phyloP scores from a whole-genome alignment of 2,888 invertebrate species.

The Oscheius sp. region DNA sequence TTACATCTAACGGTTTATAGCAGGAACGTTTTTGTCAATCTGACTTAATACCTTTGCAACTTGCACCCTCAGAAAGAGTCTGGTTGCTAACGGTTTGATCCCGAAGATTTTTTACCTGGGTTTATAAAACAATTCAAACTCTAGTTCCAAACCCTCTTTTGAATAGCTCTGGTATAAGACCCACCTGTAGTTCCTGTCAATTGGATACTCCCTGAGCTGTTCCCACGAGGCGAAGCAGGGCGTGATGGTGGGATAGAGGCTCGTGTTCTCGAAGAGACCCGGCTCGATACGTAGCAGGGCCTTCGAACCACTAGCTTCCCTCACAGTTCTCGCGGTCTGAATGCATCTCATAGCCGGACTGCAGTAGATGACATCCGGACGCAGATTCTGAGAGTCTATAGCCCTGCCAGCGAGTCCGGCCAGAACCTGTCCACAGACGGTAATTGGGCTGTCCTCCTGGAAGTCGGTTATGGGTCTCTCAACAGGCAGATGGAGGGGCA shows the following conservation, averaged over 20 bases:
- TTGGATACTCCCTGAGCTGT: constrained; percentile 44
- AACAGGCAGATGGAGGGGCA: constrained; percentile 51
- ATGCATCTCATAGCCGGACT: constrained; percentile 66
- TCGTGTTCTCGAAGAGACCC: constrained; percentile 62
- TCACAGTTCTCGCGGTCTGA: constrained; percentile 59
- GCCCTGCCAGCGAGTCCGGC: constrained; percentile 62
- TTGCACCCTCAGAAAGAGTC: too few relatives aligned
- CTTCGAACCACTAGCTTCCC: constrained; percentile 40
- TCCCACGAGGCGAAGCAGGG: constrained; percentile 43
- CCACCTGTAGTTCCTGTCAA: constrained; percentile 47
- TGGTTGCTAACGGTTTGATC: too few relatives aligned
- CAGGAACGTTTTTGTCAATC: too few relatives aligned
- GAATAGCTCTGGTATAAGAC: too few relatives aligned
- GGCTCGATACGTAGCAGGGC: constrained; percentile 57
- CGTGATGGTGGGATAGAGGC: constrained; percentile 46
- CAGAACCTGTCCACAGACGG: constrained; percentile 54
- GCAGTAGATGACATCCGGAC: constrained; percentile 63
- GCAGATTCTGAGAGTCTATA: constrained; percentile 41
- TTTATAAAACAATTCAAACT: too few relatives aligned
- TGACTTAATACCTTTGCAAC: too few relatives aligned
- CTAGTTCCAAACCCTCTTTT: too few relatives aligned
- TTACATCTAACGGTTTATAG: too few relatives aligned
- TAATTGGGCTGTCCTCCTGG: constrained; percentile 57
- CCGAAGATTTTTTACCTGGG: too few relatives aligned
- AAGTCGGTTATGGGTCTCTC: constrained; percentile 53